Evolutionary conservation across 1,140 invertebrate genomes (phyloP).

Genomic region (Drosophila persimilis): DNA sequence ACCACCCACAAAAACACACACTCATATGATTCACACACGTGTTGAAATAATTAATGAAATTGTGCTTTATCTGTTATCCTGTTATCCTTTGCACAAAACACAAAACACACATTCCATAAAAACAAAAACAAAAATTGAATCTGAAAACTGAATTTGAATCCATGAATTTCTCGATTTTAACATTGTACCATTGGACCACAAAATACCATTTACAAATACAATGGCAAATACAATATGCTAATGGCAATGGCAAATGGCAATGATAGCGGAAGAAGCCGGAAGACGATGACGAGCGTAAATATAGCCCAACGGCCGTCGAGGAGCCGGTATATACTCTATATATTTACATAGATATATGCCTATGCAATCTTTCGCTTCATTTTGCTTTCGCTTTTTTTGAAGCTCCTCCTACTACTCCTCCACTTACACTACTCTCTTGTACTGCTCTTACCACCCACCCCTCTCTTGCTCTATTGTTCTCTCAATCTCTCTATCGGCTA

Average conservation of each 20-base stretch:
- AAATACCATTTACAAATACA: no score
- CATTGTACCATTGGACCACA: constrained; percentile 6
- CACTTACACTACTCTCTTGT: constrained; percentile 38
- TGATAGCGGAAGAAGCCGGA: constrained; percentile 77
- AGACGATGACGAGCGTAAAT: constrained; percentile 83
- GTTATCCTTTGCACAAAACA: constrained; percentile 44
- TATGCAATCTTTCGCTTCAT: constrained; percentile 60
- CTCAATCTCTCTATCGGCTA: constrained; percentile 40
- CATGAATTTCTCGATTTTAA: constrained; percentile 7
- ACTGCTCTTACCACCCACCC: constrained; percentile 25
- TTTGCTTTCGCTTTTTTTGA: constrained; percentile 62
- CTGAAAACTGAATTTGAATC: constrained; percentile 10
- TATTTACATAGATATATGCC: constrained; percentile 47
- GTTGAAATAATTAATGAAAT: constrained; percentile 32
- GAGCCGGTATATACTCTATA: constrained; percentile 85
- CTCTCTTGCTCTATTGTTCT: background rate
- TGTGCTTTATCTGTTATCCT: constrained; percentile 45
- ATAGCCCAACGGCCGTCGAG: constrained; percentile 87
- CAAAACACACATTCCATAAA: constrained; percentile 14
- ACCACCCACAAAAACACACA: background rate
- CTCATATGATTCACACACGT: constrained; percentile 8
- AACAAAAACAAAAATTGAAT: constrained; percentile 24
- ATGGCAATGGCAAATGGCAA: constrained; percentile 45
- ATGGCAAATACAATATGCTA: constrained; percentile 26
- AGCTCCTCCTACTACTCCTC: constrained; percentile 46